phyloP scores from a whole-genome alignment of 2,113 vertebrate species.

The Polypterus senegalus region DNA sequence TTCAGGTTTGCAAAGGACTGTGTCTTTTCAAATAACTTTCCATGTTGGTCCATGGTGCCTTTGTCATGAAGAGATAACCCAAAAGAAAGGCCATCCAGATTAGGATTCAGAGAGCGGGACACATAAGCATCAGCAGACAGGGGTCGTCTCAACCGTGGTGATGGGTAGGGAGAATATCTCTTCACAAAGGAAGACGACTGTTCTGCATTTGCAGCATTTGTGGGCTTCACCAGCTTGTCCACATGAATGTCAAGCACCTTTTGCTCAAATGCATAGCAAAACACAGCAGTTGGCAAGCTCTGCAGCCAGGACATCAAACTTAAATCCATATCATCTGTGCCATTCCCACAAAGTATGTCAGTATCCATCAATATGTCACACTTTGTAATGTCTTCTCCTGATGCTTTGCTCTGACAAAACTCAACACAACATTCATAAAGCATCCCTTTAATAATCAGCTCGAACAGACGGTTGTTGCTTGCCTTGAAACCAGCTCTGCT shows the following conservation, averaged over 20 bases:
- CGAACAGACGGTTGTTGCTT: slow-evolving; percentile 82
- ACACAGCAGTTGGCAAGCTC: slow-evolving; percentile 76
- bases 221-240: slow-evolving; percentile 85
- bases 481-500: slow-evolving; percentile 94
- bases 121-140: slow-evolving; percentile 93
- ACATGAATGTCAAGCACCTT: slow-evolving; percentile 91
- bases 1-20: slow-evolving; percentile 97
- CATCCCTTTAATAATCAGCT: slow-evolving; percentile 90
- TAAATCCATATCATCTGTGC: slow-evolving; percentile 89
- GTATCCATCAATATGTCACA: slow-evolving; percentile 87
- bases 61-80: slow-evolving; percentile 78
- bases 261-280: slow-evolving; percentile 91
- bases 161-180: slow-evolving; percentile 80
- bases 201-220: slow-evolving; percentile 75
- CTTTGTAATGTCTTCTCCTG: slow-evolving; percentile 89
- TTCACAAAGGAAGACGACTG: slow-evolving; percentile 85
- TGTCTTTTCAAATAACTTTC: slow-evolving; percentile 80
- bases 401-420: slow-evolving; percentile 94
- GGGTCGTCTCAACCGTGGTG: slow-evolving; percentile 76
- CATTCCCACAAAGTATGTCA: slow-evolving; percentile 86
- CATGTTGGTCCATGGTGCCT: slow-evolving; percentile 58
- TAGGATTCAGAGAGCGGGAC: slow-evolving; percentile 90
- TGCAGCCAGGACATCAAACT: slow-evolving; percentile 93
- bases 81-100: slow-evolving; percentile 78
- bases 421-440: slow-evolving; percentile 95